Conservation (phyloP, 2,888 invertebrate genomes). For the Steromphala cineraria region DNA sequence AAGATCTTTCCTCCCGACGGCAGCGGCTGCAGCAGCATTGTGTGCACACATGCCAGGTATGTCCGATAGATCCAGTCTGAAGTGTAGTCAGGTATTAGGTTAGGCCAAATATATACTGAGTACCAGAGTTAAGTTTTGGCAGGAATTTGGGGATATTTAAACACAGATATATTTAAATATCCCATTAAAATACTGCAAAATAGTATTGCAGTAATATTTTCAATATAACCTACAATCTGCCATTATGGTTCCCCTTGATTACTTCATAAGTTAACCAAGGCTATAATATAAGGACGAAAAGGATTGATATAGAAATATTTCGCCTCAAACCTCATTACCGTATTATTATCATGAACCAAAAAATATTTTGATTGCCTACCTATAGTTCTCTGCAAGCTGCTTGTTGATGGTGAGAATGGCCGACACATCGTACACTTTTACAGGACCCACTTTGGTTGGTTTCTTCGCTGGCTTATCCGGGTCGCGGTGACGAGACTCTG, state of each 20-base stretch:
- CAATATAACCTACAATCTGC: too few relatives aligned
- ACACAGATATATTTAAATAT: too few relatives aligned
- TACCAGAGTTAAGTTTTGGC: too few relatives aligned
- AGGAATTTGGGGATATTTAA: neutral
- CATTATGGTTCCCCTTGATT: too few relatives aligned
- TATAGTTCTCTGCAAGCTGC: slow-evolving; percentile 89
- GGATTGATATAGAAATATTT: too few relatives aligned
- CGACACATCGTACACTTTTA: slow-evolving; percentile 82
- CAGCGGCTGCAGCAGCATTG: slow-evolving; percentile 86
- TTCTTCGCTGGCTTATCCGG: slow-evolving; percentile 46
- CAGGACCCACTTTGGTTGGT: slow-evolving; percentile 77
- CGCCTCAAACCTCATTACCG: too few relatives aligned
- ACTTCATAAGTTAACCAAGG: too few relatives aligned
- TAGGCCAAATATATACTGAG: too few relatives aligned
- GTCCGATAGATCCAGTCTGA: slow-evolving; percentile 75
- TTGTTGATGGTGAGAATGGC: slow-evolving; percentile 87
- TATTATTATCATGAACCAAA: too few relatives aligned
- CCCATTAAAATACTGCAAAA: too few relatives aligned
- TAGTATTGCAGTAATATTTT: too few relatives aligned
- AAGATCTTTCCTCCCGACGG: slow-evolving; percentile 86
- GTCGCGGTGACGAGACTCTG: slow-evolving; percentile 23
- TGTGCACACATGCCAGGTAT: slow-evolving; percentile 84
- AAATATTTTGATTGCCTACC: slow-evolving; percentile 78
- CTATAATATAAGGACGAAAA: too few relatives aligned
- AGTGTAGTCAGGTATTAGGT: neutral